A percentile compares a stretch with the other conserved stretches of the same genome.
phyloP scores from a whole-genome alignment of 64 coral and sea anemone genomes.

The Platygyra sinensis region DNA sequence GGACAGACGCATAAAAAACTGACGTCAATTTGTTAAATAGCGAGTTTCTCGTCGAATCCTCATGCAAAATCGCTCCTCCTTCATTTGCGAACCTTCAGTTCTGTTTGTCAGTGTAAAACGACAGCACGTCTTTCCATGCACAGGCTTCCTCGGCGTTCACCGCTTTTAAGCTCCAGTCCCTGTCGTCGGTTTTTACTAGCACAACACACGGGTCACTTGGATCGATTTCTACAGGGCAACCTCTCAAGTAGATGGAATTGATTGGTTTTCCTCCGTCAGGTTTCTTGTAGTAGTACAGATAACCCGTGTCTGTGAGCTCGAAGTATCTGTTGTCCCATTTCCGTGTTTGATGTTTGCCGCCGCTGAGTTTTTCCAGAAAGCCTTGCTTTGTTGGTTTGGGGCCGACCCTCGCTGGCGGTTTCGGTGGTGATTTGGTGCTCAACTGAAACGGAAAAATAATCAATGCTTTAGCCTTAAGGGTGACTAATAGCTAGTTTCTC shows the following conservation, averaged over 20 bases:
- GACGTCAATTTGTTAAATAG: no score
- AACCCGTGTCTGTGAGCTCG: constrained; percentile 76
- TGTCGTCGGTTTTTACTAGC: constrained; percentile 80
- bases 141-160: constrained; percentile 67
- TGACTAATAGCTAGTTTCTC: not conserved
- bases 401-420: not conserved
- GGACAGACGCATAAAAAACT: no score
- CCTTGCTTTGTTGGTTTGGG: constrained; percentile 84
- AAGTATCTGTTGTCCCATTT: constrained; percentile 98
- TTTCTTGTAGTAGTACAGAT: constrained; percentile 89
- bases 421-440: constrained; percentile 56
- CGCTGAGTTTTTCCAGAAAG: constrained; percentile 84
- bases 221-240: constrained; percentile 70
- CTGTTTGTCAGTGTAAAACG: constrained; percentile 69
- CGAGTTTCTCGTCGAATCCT: not conserved
- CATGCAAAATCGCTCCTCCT: not conserved
- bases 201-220: constrained; percentile 57
- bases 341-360: constrained; percentile 82
- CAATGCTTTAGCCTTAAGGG: not conserved
- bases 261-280: constrained; percentile 89
- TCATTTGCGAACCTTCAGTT: not conserved
- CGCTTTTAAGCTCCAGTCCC: constrained; percentile 79
- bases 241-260: constrained; percentile 91
- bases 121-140: constrained; percentile 66
- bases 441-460: constrained; percentile 44